Evolutionary conservation across 2,888 invertebrate genomes (phyloP).

Genomic region (Helicoverpa assulta): DNA sequence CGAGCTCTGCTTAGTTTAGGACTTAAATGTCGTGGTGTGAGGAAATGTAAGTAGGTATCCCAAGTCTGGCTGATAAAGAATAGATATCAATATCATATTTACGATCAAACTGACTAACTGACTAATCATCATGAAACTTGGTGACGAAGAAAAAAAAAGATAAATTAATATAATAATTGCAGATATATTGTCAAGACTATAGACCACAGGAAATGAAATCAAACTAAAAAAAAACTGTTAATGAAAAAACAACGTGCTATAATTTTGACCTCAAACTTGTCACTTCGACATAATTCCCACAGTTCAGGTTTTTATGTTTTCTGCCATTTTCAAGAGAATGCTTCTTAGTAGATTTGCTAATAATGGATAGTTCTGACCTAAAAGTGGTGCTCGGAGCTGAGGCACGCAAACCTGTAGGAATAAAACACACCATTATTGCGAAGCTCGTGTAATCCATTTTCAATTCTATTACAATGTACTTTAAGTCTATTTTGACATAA

Average conservation of each 20-base stretch:
- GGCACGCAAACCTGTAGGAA: conserved; percentile 80
- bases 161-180: no score
- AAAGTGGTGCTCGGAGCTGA: conserved; percentile 79
- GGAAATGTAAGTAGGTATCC: no score
- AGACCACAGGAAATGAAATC: background rate
- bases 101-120: background rate
- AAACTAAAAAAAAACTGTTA: background rate
- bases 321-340: conserved; percentile 81
- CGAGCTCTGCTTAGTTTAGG: no score
- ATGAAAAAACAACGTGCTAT: conserved; percentile 22
- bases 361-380: conserved; percentile 83
- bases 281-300: conserved; percentile 27
- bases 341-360: conserved; percentile 76
- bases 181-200: background rate
- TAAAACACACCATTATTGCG: conserved; percentile 6
- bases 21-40: no score
- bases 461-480: background rate
- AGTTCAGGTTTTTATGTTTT: conserved; percentile 72
- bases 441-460: background rate
- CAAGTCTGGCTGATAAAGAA: no score
- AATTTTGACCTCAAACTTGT: conserved; percentile 46
- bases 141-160: background rate
- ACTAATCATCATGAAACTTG: background rate
- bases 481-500: background rate
- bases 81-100: background rate